phyloP scores from a whole-genome alignment of 2,113 vertebrate genomes.

The Heterotilapia buettikoferi region DNA sequence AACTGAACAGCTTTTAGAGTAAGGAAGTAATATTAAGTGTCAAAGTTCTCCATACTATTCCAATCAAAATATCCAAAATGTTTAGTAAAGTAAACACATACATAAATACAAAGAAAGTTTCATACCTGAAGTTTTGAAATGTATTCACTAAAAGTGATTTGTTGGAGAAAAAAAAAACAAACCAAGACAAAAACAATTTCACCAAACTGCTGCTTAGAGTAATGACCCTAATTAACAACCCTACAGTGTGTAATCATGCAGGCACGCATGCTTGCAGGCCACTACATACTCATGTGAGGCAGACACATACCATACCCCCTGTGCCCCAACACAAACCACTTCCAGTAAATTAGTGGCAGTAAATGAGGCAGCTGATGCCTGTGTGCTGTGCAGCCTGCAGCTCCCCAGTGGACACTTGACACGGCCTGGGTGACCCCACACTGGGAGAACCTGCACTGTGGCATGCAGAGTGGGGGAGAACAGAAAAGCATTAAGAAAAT shows the following conservation, averaged over 20 bases:
- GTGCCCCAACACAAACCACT: constrained; percentile 28
- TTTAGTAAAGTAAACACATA: neutral
- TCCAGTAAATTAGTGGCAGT: constrained; percentile 58
- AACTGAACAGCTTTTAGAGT: neutral
- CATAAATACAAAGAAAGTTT: neutral
- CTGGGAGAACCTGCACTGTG: constrained; percentile 42
- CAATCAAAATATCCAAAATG: neutral
- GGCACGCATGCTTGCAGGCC: constrained; percentile 7
- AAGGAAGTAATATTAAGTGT: neutral
- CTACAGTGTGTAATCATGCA: neutral
- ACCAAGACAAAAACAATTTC: neutral
- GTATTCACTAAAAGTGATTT: neutral
- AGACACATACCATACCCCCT: constrained; percentile 42
- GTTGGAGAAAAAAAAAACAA: neutral
- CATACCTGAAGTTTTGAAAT: neutral
- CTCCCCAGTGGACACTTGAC: constrained; percentile 61
- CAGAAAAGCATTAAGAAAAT: constrained; percentile 24
- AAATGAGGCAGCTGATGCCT: constrained; percentile 60
- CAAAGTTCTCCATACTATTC: neutral
- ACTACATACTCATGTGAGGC: constrained; percentile 16
- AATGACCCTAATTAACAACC: constrained; percentile 1
- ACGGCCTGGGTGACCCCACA: constrained; percentile 17
- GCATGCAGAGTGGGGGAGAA: neutral
- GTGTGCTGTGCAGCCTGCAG: constrained; percentile 18
- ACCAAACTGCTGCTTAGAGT: neutral